Base-by-base conservation (phyloP, 1,140 invertebrate species). In the Neodiprion virginianus region DNA sequence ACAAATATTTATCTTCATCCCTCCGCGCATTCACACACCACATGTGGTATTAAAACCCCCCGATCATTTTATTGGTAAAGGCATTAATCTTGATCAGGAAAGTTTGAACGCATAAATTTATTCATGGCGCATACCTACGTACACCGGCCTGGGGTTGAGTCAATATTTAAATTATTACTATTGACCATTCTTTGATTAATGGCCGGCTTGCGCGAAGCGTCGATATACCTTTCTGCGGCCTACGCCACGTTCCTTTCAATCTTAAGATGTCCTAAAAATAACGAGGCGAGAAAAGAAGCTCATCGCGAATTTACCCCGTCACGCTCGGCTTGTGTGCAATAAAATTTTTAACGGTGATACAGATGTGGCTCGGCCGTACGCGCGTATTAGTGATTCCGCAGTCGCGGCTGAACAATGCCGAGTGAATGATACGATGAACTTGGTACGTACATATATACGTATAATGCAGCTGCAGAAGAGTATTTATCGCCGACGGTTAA, bases 1-100 rank as follows among this genome's bases (percentile, higher is more conserved):
- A 82, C 79, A 85, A 86, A 86, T 85, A 86, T 85, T 85, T 84
- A 84, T 86, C 83, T 82, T 84, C 81, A 79, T 83, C 80, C 75
- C 76, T 73, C 66, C 69, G 73, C 68, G 78, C 77, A 80, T 82
- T 81, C 78, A 79, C 78, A 71, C 81, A 73, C 61, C 21, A 28
- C 10, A 53, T 78, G 80, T 67, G 70, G 72, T 71, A 79, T 80
- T 79, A 80, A 82, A 74, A 61, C 49, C 53, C 53, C 72, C 77
- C 78, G 77, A 82, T 85, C 80, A 79, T 74, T 72, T 77, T 79
- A 80, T 83, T 78, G 79, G 50, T 79, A 79, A 80, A 80, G 80
- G 79, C 84, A 86, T 86, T 84, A 85, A 86, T 86, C 84, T 86
- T 84, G 78, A 82, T 83, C 81, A 74, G 53, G 23, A 67, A 75